Evolutionary conservation across 2,797 vertebrate genomes (phyloP), one percentile per base, ranked within the genome.

Genomic region (Sebastes hopkinsi): DNA sequence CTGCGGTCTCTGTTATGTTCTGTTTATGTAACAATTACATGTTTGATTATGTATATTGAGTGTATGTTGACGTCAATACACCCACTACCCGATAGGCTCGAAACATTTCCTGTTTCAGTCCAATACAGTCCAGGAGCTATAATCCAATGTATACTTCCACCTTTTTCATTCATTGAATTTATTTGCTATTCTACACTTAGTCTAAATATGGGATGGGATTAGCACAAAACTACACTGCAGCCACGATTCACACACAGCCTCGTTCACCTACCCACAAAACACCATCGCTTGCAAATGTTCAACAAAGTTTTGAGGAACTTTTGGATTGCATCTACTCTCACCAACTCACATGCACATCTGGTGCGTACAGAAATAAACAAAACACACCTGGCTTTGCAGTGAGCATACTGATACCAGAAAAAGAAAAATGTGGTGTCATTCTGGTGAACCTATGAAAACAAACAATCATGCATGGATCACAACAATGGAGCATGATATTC

Each of bases 401-500:
- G 22, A 58, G 52, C 23, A 46, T 8, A 46, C 60, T 6, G 67
- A 16, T 72, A 12, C 56, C 0, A 62, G 11, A 59, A 58, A 58
- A 14, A 52, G 5, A 23, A 4, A 46, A 74, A 76, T 27, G 1
- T 42, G 14, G 38, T 42, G 38, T 42, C 38, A 42, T 36, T 65
- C 16, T 25, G 34, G 60, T 38, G 20, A 68, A 65, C 42, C 25
- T 22, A 25, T 46, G 3, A 42, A 42, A 42, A 42, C 34, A 38
- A 38, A 14, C 13, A 38, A 14, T 38, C 36, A 38, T 38, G 14
- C 38, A 69, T 3, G 20, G 22, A 55, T 22, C 42, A 59, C 29
- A 70, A 22, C 77, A 69, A 81, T 25, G 50, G 64, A 72, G 67
- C 38, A 50, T 76, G 74, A 81, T 12, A 34, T 50, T 23, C 60